A percentile compares a stretch with the other conserved stretches of the same genome.
Conservation (phyloP, 2,113 vertebrate species). For the Dolichallabes microphthalmus region DNA sequence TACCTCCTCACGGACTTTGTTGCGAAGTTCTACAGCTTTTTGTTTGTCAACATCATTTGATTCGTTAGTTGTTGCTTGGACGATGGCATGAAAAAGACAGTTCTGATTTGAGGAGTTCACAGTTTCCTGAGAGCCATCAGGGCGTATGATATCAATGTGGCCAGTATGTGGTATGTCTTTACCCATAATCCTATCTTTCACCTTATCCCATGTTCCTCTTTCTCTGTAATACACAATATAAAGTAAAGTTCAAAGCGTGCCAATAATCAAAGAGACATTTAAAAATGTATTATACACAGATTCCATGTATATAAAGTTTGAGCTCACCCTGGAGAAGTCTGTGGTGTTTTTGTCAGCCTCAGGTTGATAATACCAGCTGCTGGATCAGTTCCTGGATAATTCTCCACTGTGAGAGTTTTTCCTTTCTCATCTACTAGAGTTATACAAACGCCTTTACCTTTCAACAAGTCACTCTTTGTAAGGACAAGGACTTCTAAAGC, state of each 20-base stretch:
- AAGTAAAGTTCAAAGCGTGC: background rate
- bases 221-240: background rate
- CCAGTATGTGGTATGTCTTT: background rate
- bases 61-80: background rate
- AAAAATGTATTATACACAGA: background rate
- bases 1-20: conserved; percentile 4
- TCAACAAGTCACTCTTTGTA: conserved; percentile 26
- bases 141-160: background rate
- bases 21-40: conserved; percentile 11
- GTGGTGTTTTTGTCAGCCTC: conserved; percentile 9
- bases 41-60: background rate
- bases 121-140: background rate
- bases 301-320: background rate
- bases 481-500: conserved; percentile 23
- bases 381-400: conserved; percentile 16
- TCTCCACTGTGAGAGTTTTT: conserved; percentile 14
- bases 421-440: conserved; percentile 22
- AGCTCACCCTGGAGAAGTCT: background rate
- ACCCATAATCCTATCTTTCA: background rate
- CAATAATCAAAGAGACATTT: background rate
- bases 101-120: conserved; percentile 17
- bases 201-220: background rate
- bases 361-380: conserved; percentile 9
- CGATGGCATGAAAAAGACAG: conserved; percentile 34
- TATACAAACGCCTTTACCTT: conserved; percentile 38